These are phyloP conservation scores for Melieria omissa DNA, from an alignment of 2,888 invertebrate species.

Conservation along the genomic window DNA sequence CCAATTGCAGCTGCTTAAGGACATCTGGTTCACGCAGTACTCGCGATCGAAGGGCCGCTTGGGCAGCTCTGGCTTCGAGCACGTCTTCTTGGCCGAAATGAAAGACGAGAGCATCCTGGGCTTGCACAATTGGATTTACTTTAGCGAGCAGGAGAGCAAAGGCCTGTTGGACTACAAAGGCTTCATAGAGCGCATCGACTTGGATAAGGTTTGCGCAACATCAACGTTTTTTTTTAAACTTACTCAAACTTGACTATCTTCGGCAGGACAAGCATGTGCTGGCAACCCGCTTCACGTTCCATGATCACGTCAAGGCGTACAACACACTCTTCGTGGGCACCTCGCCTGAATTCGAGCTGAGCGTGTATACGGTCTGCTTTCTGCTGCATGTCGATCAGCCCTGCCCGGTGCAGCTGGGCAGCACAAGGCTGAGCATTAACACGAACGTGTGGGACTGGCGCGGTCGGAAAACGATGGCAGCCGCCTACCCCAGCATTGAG, in stretches of 20 bases:
- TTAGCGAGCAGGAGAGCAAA: slow-evolving; percentile 57
- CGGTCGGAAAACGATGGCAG: slow-evolving; percentile 53
- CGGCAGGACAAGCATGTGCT: slow-evolving; percentile 46
- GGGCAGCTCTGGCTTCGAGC: slow-evolving; percentile 62
- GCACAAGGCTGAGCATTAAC: slow-evolving; percentile 48
- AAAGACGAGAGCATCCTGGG: slow-evolving; percentile 54
- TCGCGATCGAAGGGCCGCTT: slow-evolving; percentile 53
- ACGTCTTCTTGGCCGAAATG: slow-evolving; percentile 58
- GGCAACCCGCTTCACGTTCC: slow-evolving; percentile 51
- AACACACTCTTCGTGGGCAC: slow-evolving; percentile 56
- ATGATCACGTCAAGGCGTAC: slow-evolving; percentile 49
- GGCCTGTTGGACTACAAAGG: slow-evolving; percentile 59
- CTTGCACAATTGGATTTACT: slow-evolving; percentile 60
- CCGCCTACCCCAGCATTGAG: slow-evolving; percentile 52
- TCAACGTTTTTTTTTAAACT: background rate
- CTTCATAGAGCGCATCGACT: slow-evolving; percentile 49
- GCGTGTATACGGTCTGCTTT: slow-evolving; percentile 58
- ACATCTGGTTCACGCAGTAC: slow-evolving; percentile 59
- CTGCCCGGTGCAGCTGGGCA: slow-evolving; percentile 54
- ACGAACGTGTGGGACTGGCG: slow-evolving; percentile 57
- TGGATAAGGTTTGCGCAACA: slow-evolving; percentile 51
- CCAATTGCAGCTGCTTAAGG: slow-evolving; percentile 53
- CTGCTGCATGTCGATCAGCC: slow-evolving; percentile 51
- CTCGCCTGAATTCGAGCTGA: slow-evolving; percentile 58
- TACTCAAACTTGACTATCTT: background rate